Conservation (phyloP, 2,888 invertebrate species). For the Germaria angustata region DNA sequence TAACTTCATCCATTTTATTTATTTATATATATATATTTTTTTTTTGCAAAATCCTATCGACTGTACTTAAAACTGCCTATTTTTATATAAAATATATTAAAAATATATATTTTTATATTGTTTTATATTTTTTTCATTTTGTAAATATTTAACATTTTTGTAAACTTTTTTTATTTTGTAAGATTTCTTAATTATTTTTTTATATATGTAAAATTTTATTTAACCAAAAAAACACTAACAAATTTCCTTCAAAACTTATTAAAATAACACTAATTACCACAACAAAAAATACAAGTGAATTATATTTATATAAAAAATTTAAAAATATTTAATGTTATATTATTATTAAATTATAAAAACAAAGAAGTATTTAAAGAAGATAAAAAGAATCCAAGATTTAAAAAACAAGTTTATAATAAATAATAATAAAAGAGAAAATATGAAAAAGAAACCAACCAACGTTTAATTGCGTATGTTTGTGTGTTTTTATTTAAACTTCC, state of each 20-base stretch:
- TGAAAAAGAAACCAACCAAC: conserved; percentile 58
- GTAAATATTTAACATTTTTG: conserved; percentile 49
- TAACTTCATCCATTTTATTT: too few species aligned
- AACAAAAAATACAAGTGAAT: conserved; percentile 47
- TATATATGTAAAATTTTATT: not conserved
- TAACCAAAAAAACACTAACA: conserved; percentile 52
- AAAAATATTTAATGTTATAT: conserved; percentile 63
- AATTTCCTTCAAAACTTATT: conserved; percentile 33
- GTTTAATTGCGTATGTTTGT: conserved; percentile 72
- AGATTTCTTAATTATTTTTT: not conserved
- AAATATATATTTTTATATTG: conserved; percentile 9
- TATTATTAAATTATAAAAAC: conserved; percentile 56
- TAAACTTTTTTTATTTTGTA: conserved; percentile 6
- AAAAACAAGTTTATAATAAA: conserved; percentile 60
- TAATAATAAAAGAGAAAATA: conserved; percentile 46
- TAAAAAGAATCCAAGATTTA: conserved; percentile 61
- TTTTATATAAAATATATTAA: conserved; percentile 18
- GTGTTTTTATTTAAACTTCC: conserved; percentile 68
- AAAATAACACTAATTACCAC: conserved; percentile 57
- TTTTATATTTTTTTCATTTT: conserved; percentile 30
- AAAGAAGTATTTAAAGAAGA: conserved; percentile 64
- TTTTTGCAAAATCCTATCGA: not conserved
- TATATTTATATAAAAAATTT: conserved; percentile 60
- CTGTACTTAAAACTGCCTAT: conserved; percentile 49
- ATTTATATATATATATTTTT: too few species aligned